phyloP scores from a whole-genome alignment of 1,140 invertebrate genomes.

The Ostrea edulis region DNA sequence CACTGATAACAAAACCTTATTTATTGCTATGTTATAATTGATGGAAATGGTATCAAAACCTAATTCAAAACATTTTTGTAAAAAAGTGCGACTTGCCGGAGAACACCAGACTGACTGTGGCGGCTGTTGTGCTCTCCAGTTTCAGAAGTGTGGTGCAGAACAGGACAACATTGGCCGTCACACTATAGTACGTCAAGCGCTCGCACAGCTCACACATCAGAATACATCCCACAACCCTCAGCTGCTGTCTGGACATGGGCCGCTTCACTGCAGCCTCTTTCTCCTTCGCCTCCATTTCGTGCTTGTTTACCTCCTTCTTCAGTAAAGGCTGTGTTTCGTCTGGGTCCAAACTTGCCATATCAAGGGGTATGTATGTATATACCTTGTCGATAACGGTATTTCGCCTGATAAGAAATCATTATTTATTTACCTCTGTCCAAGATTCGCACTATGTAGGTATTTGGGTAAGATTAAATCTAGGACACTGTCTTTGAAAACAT shows the following conservation, averaged over 20 bases:
- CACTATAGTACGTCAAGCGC: slow-evolving; percentile 71
- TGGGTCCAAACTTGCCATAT: slow-evolving; percentile 39
- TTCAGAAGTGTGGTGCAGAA: slow-evolving; percentile 67
- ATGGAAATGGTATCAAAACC: too few species aligned
- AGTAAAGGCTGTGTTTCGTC: slow-evolving; percentile 39
- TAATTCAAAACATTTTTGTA: neutral
- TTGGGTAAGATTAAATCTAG: neutral
- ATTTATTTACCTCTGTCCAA: slow-evolving; percentile 7
- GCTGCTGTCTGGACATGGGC: neutral
- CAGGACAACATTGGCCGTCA: slow-evolving; percentile 70
- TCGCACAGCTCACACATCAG: slow-evolving; percentile 72
- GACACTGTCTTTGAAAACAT: neutral
- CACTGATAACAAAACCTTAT: too few species aligned
- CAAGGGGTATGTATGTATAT: slow-evolving; percentile 12
- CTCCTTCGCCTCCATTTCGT: neutral
- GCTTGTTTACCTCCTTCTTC: neutral
- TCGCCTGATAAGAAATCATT: slow-evolving; percentile 47
- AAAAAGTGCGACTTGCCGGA: slow-evolving; percentile 61
- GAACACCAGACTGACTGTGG: slow-evolving; percentile 68
- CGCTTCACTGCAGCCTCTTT: neutral
- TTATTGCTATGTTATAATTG: too few species aligned
- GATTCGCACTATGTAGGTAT: neutral
- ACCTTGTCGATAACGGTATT: slow-evolving; percentile 31
- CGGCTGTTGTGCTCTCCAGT: slow-evolving; percentile 59
- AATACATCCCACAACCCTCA: slow-evolving; percentile 61